Evolutionary conservation across 2,113 vertebrate genomes (phyloP), one percentile per base, ranked within the genome.

Genomic region (Microcebus griseorufus): DNA sequence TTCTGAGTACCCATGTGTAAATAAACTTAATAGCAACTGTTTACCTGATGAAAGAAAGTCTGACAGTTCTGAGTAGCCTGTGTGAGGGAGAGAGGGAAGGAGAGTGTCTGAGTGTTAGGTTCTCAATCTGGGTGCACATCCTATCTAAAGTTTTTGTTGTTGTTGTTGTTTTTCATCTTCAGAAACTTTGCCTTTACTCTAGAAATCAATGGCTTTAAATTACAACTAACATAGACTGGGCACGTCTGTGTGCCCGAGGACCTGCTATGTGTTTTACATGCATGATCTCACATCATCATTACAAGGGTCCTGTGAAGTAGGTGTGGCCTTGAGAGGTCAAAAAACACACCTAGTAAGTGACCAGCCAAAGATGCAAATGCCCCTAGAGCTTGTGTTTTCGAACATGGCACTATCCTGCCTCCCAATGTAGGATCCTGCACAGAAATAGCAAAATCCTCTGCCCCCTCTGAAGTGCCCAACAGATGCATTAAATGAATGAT

Each of bases 1-100:
- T 62, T 86, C 51, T 65, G 51, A 86, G 58, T 58, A 72, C 75
- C 84, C 42, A 70, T 29, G 39, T 58, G 29, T 82, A 65, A 76
- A 89, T 60, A 73, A 76, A 76, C 87, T 32, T 79, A 58, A 87
- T 5, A 78, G 93, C 65, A 92, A 81, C 87, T 73, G 51, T 76
- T 93, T 92, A 83, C 79, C 69, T 55, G 60, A 86, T 78, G 48
- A 20, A 76, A 60, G 67, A 32, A 51, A 95, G 75, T 23, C 25
- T 10, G 91, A 78, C 55, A 4, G 37, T 42, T 90, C 32, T 64
- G 55, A 48, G 65, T 18, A 39, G 10, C 37, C 17, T 72, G 60
- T 76, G 32, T 37, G 51, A 53, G 16, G 17, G 45, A 65, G 29
- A n/a, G 4, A 48, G 1, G 45, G 45, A 48, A 48, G 45, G 45